Base-by-base conservation (phyloP, 2,888 invertebrate species). In the Reticulitermes lucifugus region DNA sequence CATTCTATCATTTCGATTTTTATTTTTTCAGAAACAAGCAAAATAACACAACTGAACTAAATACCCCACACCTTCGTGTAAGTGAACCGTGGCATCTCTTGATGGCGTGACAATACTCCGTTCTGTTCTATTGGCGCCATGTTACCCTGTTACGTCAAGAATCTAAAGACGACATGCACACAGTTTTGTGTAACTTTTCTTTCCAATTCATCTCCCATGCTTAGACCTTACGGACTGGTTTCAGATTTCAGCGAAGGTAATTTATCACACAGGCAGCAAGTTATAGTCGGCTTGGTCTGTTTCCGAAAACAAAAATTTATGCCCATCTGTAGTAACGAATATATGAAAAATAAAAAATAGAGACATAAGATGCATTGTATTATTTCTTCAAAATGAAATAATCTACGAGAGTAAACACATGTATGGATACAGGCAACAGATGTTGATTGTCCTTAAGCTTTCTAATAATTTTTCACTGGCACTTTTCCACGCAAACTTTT, bases 311-410 rank as follows among this genome's bases (percentile, higher is more conserved):
- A 4, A 65, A 65, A 65, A 65, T 65, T 65, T 65, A 65, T 25
- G 65, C 65, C 65, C 65, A 65, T 65, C 65, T n/a, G 3, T 18
- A 65, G 65, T 25, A 65, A n/a, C 65, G 65, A 12, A 25, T 65
- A 25, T 65, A 65, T 3, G 65, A 65, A 65, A 65, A 65, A 65
- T 65, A n/a, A 65, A 65, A 65, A 65, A 65, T 65, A 65, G n/a
- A 65, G 65, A 25, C 65, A 65, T n/a, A n/a, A 65, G 65, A 65
- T 65, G 65, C 65, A 65, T 65, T 65, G n/a, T 65, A 65, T 65
- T 65, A 65, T 65, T 65, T 65, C 65, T 65, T n/a, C 9, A 65
- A 65, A 65, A 65, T 65, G 25, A 65, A 65, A 65, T 65, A 65
- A 65, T 65, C 65, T 25, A 14, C 12, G 65, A 65, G 25, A 65